Base-by-base conservation (phyloP, 2,113 vertebrate genomes). In the Heterocephalus glaber region DNA sequence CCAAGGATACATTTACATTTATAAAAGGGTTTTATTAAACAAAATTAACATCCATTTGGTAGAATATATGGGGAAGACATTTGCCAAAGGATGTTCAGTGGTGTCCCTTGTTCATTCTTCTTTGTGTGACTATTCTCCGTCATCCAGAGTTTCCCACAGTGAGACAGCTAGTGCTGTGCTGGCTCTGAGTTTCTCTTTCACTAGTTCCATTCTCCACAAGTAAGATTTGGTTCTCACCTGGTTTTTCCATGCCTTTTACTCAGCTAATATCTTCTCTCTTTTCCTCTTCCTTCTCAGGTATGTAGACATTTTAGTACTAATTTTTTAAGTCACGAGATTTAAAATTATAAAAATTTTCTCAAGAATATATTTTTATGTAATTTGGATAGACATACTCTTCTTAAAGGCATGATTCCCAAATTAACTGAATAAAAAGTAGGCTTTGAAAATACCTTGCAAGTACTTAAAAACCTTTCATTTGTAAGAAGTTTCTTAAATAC, bases 21-120 rank as follows among this genome's bases (percentile, higher is more conserved):
- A 41, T 76, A 44, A 89, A 96, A 79, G 49, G 33, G 8, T 52
- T 96, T 92, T 96, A 49, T 92, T 89, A 95, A 89, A n/a, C 49
- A 96, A 86, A 93, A 84, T 92, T 89, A 87, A 35, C 38, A 63
- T 89, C 26, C 33, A 68, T 11, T 92, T 93, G 70, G 4, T 96
- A 38, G 41, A 90, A 47, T 85, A 96, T 96, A 58, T 72, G 12
- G 33, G 3, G 14, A 22, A 74, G 33, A 28, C 20, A 56, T 63
- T 77, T 95, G 44, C 38, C 19, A 90, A 79, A 56, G 83, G 66
- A 66, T 79, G 81, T 92, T 95, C 44, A 68, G 10, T 35, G 13
- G 0, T 86, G 52, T 35, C 30, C 11, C n/a, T 63, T 77, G 11
- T 93, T 92, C 89, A 61, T 92, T 94, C 47, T 95, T 60, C 33